Conservation (phyloP, 2,888 invertebrate genomes). For the Stenodera caucasica region DNA sequence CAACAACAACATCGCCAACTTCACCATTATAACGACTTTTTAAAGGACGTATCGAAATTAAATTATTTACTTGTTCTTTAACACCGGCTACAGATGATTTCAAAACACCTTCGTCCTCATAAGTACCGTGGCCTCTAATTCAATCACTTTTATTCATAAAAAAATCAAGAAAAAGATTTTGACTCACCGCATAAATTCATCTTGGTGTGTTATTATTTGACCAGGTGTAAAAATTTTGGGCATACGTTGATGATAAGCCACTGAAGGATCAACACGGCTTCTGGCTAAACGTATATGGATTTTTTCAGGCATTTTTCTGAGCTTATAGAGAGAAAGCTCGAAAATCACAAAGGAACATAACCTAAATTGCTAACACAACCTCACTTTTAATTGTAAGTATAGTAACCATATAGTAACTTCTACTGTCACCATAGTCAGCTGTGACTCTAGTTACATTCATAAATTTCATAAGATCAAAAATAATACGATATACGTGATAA, state of each 20-base stretch:
- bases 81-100: constrained; percentile 94
- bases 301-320: constrained; percentile 41
- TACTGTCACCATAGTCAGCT: neutral
- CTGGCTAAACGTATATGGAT: constrained; percentile 67
- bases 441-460: neutral
- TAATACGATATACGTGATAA: too few relatives aligned
- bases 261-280: constrained; percentile 65
- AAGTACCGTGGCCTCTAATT: constrained; percentile 95
- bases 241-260: constrained; percentile 60
- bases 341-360: constrained; percentile 16
- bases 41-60: constrained; percentile 88
- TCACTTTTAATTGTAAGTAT: neutral
- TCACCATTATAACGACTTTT: constrained; percentile 91
- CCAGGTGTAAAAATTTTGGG: constrained; percentile 82
- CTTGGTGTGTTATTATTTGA: constrained; percentile 80
- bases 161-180: too few relatives aligned
- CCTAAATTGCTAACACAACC: neutral
- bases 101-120: constrained; percentile 78
- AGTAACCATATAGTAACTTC: neutral
- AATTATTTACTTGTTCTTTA: constrained; percentile 91
- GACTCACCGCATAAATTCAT: constrained; percentile 84
- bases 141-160: too few relatives aligned
- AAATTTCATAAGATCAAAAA: too few relatives aligned
- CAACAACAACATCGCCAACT: constrained; percentile 96
- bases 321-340: constrained; percentile 12